phyloP scores from a whole-genome alignment of 2,113 vertebrate species.

The Pithys albifrons region DNA sequence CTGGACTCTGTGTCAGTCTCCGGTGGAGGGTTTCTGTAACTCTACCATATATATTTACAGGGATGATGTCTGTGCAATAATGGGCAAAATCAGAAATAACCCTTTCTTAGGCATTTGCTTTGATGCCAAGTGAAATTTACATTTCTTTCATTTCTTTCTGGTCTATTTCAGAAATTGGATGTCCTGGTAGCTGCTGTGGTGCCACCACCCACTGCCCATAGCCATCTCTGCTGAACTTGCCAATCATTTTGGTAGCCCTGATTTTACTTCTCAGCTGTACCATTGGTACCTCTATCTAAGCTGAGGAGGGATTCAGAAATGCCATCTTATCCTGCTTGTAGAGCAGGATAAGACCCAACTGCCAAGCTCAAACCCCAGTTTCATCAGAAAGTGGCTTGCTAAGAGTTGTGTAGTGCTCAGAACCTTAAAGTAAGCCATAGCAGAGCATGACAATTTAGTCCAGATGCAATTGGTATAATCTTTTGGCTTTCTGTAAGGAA shows the following conservation, averaged over 20 bases:
- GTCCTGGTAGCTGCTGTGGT: neutral
- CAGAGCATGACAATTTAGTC: neutral
- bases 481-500: neutral
- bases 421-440: neutral
- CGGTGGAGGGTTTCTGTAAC: neutral
- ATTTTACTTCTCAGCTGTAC: neutral
- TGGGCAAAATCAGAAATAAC: neutral
- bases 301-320: neutral
- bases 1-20: accelerated
- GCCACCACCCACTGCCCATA: neutral
- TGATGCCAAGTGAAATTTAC: neutral
- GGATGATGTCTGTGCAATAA: neutral
- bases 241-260: neutral
- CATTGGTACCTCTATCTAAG: neutral
- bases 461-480: neutral
- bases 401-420: neutral
- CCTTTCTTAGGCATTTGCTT: neutral
- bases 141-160: neutral
- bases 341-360: neutral
- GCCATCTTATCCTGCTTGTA: neutral
- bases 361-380: neutral
- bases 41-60: neutral
- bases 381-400: neutral
- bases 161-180: neutral
- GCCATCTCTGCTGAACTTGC: neutral